phyloP scores from a whole-genome alignment of 2,888 invertebrate species.

The Agrotis puta region DNA sequence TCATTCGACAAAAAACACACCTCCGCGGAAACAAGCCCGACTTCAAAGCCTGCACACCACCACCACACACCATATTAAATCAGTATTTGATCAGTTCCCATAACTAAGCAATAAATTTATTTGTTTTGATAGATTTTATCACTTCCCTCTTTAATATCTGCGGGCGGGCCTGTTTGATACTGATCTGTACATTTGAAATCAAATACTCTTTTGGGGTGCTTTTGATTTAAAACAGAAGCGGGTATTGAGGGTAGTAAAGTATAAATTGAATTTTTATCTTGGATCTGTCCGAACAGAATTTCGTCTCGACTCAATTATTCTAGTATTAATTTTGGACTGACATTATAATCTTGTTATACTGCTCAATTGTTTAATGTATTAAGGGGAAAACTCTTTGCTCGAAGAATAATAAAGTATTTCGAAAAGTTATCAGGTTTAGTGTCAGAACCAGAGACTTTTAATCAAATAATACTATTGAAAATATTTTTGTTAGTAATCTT shows the following conservation, averaged over 20 bases:
- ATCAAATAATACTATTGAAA: neutral
- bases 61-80: constrained; percentile 74
- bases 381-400: neutral
- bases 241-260: constrained; percentile 77
- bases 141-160: constrained; percentile 74
- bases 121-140: constrained; percentile 82
- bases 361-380: constrained; percentile 39
- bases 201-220: constrained; percentile 67
- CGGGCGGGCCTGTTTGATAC: constrained; percentile 69
- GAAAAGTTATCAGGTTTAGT: neutral
- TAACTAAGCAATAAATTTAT: constrained; percentile 71
- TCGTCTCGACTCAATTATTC: constrained; percentile 67
- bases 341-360: constrained; percentile 55
- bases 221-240: constrained; percentile 86
- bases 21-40: constrained; percentile 45
- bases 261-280: constrained; percentile 86
- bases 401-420: neutral
- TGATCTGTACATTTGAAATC: constrained; percentile 69
- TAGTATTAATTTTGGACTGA: constrained; percentile 60
- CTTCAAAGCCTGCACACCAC: constrained; percentile 38
- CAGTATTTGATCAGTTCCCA: constrained; percentile 72
- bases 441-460: neutral
- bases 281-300: constrained; percentile 72
- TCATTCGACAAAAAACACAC: neutral
- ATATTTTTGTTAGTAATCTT: neutral